Evolutionary conservation across 2,113 vertebrate species (phyloP).

Genomic region (Boleophthalmus pectinirostris): DNA sequence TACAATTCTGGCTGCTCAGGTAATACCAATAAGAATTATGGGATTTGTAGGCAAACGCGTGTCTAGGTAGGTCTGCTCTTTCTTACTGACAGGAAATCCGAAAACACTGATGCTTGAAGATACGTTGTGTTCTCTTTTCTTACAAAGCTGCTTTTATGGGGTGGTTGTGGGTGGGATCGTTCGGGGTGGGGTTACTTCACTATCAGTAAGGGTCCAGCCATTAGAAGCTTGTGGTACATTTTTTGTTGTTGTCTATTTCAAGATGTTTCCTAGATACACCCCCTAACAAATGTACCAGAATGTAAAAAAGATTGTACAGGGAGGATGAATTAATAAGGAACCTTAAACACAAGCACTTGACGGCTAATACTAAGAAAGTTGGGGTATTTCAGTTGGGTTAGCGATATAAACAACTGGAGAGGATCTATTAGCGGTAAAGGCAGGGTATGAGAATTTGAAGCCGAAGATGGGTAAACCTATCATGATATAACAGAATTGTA

Average conservation of each 20-base stretch:
- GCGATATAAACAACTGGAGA: neutral
- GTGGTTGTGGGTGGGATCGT: constrained; percentile 16
- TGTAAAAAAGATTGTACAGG: constrained; percentile 17
- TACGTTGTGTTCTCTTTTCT: constrained; percentile 3
- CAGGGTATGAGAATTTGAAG: neutral
- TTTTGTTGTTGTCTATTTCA: neutral
- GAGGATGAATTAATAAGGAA: constrained; percentile 13
- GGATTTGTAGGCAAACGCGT: constrained; percentile 48
- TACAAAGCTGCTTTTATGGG: constrained; percentile 12
- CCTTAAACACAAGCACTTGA: constrained; percentile 41
- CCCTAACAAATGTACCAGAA: constrained; percentile 27
- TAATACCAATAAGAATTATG: constrained; percentile 31
- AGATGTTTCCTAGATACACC: constrained; percentile 30
- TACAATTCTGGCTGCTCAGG: constrained; percentile 56
- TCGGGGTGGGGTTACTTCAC: constrained; percentile 23
- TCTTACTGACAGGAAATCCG: neutral
- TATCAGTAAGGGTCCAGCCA: constrained; percentile 30
- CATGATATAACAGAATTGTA: neutral
- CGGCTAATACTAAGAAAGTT: neutral
- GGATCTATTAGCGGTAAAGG: neutral
- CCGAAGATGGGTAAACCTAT: neutral
- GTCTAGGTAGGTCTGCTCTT: constrained; percentile 4
- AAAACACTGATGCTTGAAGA: constrained; percentile 32
- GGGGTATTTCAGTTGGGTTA: neutral
- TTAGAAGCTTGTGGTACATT: constrained; percentile 15